Evolutionary conservation across 2,797 vertebrate genomes (phyloP).

Genomic region (Sylvilagus floridanus): DNA sequence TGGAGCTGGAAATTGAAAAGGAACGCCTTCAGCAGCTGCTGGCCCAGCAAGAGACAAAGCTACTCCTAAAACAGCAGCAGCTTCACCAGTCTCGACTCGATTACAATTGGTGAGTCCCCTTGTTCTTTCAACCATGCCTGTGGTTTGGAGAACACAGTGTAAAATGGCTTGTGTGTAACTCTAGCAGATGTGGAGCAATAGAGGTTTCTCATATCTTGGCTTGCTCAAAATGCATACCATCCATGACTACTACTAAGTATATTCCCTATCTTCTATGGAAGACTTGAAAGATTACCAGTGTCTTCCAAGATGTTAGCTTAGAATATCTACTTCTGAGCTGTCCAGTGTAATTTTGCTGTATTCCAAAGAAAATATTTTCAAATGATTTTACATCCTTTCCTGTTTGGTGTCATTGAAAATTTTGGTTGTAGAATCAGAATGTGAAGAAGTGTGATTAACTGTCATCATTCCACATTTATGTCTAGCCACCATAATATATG

Average conservation of each 20-base stretch:
- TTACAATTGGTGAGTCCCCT: conserved; percentile 90
- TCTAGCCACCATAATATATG: background rate
- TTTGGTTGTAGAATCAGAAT: conserved; percentile 11
- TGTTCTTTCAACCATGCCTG: background rate
- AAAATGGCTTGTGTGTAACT: background rate
- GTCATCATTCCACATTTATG: background rate
- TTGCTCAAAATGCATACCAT: background rate
- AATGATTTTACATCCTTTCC: background rate
- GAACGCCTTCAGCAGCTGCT: conserved; percentile 93
- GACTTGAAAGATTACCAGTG: background rate
- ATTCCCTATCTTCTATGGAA: background rate
- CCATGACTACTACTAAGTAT: background rate
- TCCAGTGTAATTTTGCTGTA: conserved; percentile 6
- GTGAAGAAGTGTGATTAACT: background rate
- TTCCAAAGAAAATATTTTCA: conserved; percentile 30
- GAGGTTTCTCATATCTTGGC: background rate
- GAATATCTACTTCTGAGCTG: conserved; percentile 8
- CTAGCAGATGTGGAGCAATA: background rate
- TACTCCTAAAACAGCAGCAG: conserved; percentile 93
- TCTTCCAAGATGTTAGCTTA: conserved; percentile 59
- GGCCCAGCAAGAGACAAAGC: conserved; percentile 93
- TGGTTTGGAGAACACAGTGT: background rate
- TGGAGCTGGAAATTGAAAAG: conserved; percentile 95
- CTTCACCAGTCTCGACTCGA: conserved; percentile 90
- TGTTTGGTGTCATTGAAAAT: conserved; percentile 35